Evolutionary conservation across 2,888 invertebrate genomes (phyloP), one percentile per base, ranked within the genome.

Genomic region (Ypsolopha scabrella): DNA sequence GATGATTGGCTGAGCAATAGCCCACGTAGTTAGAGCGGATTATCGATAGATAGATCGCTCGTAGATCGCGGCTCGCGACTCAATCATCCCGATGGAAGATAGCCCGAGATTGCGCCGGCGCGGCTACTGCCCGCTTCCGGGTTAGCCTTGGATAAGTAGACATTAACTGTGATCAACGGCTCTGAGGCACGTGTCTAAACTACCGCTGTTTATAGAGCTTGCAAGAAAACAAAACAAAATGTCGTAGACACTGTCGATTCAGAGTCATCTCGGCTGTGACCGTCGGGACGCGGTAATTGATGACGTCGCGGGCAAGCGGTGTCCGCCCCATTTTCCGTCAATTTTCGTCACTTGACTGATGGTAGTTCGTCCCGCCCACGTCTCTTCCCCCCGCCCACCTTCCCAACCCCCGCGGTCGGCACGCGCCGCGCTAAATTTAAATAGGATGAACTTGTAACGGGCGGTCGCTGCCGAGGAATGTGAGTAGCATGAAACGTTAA

Each of bases 301-400:
- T 83, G 85, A 83, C 82, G 80, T 82, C 80, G 83, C 80, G 79
- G 24, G 68, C 80, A 78, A 78, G 70, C 79, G 76, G 76, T 78
- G 80, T 85, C 85, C 86, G 87, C 86, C 86, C 86, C 87, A 87
- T 85, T 82, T 86, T 86, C 86, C 85, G 85, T 85, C 85, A 85
- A 87, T 86, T 87, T 87, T 86, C 83, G 85, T 86, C 85, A 80
- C 85, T 83, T 86, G 86, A 86, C 75, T 83, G 85, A 86, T 86
- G 85, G 86, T 83, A 66, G 74, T 72, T 64, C 68, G 83, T 64
- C 70, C 76, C 86, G 85, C 86, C 85, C 79, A 69, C 63, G 54
- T 58, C 61, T 59, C 64, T 58, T 35, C 54, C 51, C 59, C 58
- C 59, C 58, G 53, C 60, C 62, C 64, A 61, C 34, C 53, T 49